A percentile compares a stretch with the other conserved stretches of the same genome.
These are phyloP conservation scores for Oncorhynchus mykiss DNA, from an alignment of 2,113 vertebrate species.

Conservation along the genomic window DNA sequence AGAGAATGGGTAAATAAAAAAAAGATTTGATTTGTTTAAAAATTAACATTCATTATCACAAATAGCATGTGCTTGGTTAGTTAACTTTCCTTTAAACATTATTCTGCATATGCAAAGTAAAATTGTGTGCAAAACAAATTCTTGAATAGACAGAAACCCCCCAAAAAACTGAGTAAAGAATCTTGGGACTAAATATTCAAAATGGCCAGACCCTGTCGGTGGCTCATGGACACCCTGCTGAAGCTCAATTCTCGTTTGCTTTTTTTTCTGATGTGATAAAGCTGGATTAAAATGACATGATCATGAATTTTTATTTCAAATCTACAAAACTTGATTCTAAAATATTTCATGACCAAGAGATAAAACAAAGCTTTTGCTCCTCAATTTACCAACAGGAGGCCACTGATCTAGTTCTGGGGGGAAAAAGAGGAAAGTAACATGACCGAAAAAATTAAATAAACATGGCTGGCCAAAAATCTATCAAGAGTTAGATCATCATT, in stretches of 20 bases:
- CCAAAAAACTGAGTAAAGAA: conserved; percentile 4
- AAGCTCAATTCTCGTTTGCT: conserved; percentile 1
- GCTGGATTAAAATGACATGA: conserved; percentile 8
- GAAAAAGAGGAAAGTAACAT: conserved; percentile 45
- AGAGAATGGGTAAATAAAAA: conserved; percentile 67
- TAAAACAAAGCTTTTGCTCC: conserved; percentile 11
- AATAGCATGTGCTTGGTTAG: conserved; percentile 84
- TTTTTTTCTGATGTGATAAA: conserved; percentile 6
- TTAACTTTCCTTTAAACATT: conserved; percentile 62
- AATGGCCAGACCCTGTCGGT: background rate
- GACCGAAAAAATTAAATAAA: conserved; percentile 40
- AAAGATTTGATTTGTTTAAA: too few relatives aligned
- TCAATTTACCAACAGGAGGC: conserved; percentile 26
- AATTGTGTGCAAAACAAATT: conserved; percentile 4
- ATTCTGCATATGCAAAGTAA: conserved; percentile 6
- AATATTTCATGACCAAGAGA: conserved; percentile 11
- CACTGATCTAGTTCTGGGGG: conserved; percentile 51
- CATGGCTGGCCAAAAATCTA: conserved; percentile 68
- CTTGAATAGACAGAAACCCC: conserved; percentile 1
- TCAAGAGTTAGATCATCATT: conserved; percentile 75
- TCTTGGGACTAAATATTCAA: conserved; percentile 8
- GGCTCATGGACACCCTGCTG: background rate
- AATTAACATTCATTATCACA: conserved; percentile 76
- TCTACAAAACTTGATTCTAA: conserved; percentile 10
- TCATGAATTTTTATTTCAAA: conserved; percentile 4